Base-by-base conservation (phyloP, 2,113 vertebrate species). In the Albula glossodonta region DNA sequence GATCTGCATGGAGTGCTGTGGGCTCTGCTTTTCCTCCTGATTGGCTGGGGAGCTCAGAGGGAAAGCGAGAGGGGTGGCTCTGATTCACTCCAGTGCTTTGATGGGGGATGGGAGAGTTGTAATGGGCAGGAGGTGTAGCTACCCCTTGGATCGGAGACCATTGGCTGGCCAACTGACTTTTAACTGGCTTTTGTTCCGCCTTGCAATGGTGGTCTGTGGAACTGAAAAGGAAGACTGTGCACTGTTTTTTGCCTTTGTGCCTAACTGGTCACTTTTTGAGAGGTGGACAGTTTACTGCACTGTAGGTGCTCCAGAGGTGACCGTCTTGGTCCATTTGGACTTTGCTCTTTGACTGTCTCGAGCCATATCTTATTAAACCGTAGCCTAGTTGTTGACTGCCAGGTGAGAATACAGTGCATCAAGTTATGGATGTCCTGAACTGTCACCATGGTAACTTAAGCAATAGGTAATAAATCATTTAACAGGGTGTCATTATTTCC, bases 1-100 rank as follows among this genome's bases (percentile, higher is more conserved):
- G 95, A 99, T 99, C 94, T 99, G 98, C 92, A 99, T 99, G 98
- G 98, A 99, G 95, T 99, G 98, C 94, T 99, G 98, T 2, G 98
- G 98, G 81, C 97, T 99, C 87, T 99, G 98, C 94, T 99, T 99
- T 94, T 99, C 98, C 90, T 99, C 98, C 91, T 99, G 96, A 98
- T 74, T 31, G 91, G 84, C 51, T 86, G 87, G 31, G 10, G 48
- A 2, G 52, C 22, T 41, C 81, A 4, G 51, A 70, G 81, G 51
- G 10, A 31, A 49, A 5, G 25, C 78, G 2, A 79, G 78, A 82
- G 84, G 51, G 60, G 87, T 80, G 49, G 85, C 50, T 49, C 83
- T 85, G 77, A 82, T n/a, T 51, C 15, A 53, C 84, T 31, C 19
- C 63, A 77, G 51, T 49, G 66, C 57, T 19, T 9, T 70, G 63